Base-by-base conservation (phyloP, 2,113 vertebrate genomes). In the Apodemus sylvaticus region DNA sequence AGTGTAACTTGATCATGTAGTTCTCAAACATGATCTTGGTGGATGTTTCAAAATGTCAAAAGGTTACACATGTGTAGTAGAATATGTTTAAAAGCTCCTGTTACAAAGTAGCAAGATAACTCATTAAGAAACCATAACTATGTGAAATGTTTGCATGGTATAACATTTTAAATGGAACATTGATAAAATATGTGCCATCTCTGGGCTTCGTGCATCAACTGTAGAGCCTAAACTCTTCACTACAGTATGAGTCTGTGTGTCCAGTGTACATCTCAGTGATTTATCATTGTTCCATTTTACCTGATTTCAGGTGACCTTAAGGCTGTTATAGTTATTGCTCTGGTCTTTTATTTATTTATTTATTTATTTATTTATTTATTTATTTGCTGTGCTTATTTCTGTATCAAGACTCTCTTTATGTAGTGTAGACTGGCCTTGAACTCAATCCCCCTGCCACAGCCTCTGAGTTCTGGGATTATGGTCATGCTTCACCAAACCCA, bases 341-440 rank as follows among this genome's bases (percentile, higher is more conserved):
- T 86, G 76, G 90, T 36, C 68, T 58, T 85, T 64, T 96, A 94
- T 64, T 62, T n/a, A n/a, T n/a, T n/a, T n/a, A n/a, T n/a, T n/a
- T n/a, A n/a, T n/a, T n/a, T n/a, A n/a, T n/a, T n/a, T n/a, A n/a
- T n/a, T n/a, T n/a, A n/a, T n/a, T n/a, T n/a, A n/a, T n/a, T 62
- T 66, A 31, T 31, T 29, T 86, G 55, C 29, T 62, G 4, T 76
- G 17, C 31, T 48, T 31, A 8, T 24, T 78, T 89, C 62, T 76
- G 26, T 36, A 19, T 36, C 70, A 89, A 20, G 17, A 24, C 7
- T 62, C 73, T 89, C 39, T 17, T 48, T 78, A 51, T 66, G 39
- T 64, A 36, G 31, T 45, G 1, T 22, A 78, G 42, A 58, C 31
- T 62, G 42, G 20, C 74, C 31, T 90, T 2, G 4, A 36, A 78